Evolutionary conservation across 2,888 invertebrate species (phyloP).

Genomic region (Neria commutata): DNA sequence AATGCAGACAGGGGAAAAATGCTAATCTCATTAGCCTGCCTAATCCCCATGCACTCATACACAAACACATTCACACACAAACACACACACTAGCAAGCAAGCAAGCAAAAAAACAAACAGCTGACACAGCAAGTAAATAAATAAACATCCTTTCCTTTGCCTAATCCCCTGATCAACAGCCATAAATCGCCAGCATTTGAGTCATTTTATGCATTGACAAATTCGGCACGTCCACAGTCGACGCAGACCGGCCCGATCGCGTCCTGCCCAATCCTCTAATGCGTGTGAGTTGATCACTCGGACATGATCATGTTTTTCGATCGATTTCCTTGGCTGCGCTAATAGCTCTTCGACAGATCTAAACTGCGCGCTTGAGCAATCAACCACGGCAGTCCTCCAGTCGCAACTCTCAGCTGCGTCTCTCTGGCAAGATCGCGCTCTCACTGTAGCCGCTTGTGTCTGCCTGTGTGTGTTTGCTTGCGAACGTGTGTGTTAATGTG

Average conservation of each 20-base stretch:
- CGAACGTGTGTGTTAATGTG: conserved; percentile 47
- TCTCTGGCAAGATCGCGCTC: conserved; percentile 19
- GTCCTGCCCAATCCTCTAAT: conserved; percentile 13
- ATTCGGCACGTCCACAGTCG: conserved; percentile 11
- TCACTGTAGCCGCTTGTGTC: conserved; percentile 4
- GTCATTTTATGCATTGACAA: conserved; percentile 37
- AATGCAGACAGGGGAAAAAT: conserved; percentile 1
- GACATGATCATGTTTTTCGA: conserved; percentile 17
- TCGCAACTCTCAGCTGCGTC: conserved; percentile 15
- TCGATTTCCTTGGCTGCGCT: conserved; percentile 16
- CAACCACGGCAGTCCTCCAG: conserved; percentile 42
- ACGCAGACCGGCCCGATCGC: too few relatives aligned
- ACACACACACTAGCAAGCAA: background rate
- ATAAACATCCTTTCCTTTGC: conserved; percentile 21
- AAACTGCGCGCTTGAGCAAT: conserved; percentile 34
- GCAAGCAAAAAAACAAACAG: too few relatives aligned
- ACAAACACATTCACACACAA: background rate
- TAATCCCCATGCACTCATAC: conserved; percentile 17
- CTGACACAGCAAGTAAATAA: too few relatives aligned
- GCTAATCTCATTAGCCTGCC: conserved; percentile 20
- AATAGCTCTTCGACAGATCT: conserved; percentile 9
- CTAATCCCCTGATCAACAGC: conserved; percentile 10
- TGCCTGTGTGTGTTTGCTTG: background rate
- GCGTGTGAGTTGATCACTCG: conserved; percentile 11
- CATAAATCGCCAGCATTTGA: conserved; percentile 41